Evolutionary conservation across 2,888 invertebrate genomes (phyloP).

Genomic region (Kryphioiulus occultus): DNA sequence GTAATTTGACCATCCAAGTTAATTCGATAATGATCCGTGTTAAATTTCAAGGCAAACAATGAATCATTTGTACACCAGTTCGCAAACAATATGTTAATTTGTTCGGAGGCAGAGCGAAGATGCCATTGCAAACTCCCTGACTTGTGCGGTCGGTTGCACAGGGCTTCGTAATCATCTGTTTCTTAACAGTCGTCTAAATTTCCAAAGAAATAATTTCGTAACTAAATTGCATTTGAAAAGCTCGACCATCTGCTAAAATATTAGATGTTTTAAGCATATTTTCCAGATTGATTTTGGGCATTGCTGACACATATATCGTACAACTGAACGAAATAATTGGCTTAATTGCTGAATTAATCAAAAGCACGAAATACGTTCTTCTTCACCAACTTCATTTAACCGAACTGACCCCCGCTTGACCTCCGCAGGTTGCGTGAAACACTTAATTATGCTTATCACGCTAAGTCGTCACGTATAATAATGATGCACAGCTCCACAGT

Average conservation of each 20-base stretch:
- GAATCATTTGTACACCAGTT: constrained; percentile 28
- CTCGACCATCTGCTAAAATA: too few relatives aligned
- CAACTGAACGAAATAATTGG: not conserved
- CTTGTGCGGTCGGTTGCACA: not conserved
- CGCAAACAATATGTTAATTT: constrained; percentile 11
- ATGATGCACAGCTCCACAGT: not conserved
- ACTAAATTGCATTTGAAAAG: too few relatives aligned
- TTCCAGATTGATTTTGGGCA: too few relatives aligned
- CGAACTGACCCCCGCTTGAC: not conserved
- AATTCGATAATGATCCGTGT: constrained; percentile 21
- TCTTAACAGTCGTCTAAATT: too few relatives aligned
- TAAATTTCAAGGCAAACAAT: constrained; percentile 40
- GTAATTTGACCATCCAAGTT: constrained; percentile 39
- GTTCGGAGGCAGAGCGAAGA: not conserved
- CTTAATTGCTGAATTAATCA: not conserved
- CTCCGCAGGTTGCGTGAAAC: not conserved
- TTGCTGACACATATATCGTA: too few relatives aligned
- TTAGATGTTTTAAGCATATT: too few relatives aligned
- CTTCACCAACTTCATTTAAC: not conserved
- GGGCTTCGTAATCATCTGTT: too few relatives aligned
- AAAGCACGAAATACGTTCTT: not conserved
- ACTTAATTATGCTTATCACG: not conserved
- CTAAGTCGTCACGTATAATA: not conserved
- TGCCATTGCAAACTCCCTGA: constrained; percentile 10
- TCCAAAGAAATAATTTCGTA: too few relatives aligned